Evolutionary conservation across 1,140 invertebrate genomes (phyloP), one percentile per base, ranked within the genome.

Genomic region (Chelonus insularis): DNA sequence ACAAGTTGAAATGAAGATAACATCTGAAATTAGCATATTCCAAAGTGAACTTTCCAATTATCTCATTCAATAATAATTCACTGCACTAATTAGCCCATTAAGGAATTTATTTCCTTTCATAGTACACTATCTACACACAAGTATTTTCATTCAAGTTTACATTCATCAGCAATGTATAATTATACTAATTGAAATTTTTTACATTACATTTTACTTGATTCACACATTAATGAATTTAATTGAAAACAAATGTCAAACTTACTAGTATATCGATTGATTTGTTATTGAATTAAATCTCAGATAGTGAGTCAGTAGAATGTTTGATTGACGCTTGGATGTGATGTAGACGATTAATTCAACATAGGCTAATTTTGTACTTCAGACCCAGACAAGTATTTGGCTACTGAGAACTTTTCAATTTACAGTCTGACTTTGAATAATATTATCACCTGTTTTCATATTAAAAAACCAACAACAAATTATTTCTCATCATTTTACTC

Each of bases 321-420:
- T 39, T 39, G 12, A 39, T 39, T 39, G 12, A 39, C 36, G 14
- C 18, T 4, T 16, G 18, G 5, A 43, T 14, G 16, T 18, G 41
- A 43, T 16, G 41, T 43, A 9, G 41, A 43, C 12, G 41, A 43
- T 43, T 43, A 43, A 43, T 43, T 43, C 41, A 43, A 18, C 41
- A 43, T 16, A 8, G 14, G 14, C 8, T 43, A 43, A 43, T 43
- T 43, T 43, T 14, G 41, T 16, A 43, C 41, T 1, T 8, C 41
- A 43, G 12, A 16, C 18, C 4, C 37, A 43, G 8, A 16, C 18
- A 39, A 39, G n/a, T 39, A 43, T 43, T 43, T 43, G 12, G 41
- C 41, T 43, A 16, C 41, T 20, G 6, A 8, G n/a, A 18, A 43
- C 8, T 43, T 18, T 16, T 43, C 18, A 16, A 5, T 43, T 14